Base-by-base conservation (phyloP, 2,888 invertebrate species). In the Idaea biselata region DNA sequence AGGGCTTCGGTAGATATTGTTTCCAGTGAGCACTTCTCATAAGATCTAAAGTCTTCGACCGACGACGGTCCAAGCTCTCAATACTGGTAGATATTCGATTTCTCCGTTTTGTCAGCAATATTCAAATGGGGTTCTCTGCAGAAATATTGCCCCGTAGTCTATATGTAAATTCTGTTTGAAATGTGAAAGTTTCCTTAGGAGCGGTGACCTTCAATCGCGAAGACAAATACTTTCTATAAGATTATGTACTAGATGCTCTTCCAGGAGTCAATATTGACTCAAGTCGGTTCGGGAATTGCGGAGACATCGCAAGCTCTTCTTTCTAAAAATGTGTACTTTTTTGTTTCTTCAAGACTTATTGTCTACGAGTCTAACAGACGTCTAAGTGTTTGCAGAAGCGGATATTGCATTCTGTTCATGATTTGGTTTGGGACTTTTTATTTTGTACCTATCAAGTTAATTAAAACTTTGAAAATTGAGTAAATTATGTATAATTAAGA, bases 171-270 rank as follows among this genome's bases (percentile, higher is more conserved):
- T 83, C 79, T 83, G 82, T 89, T 88, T 86, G 87, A 85, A 85
- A 87, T 82, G 83, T 82, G 84, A 84, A 90, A 89, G 82, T 89
- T 89, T 83, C 83, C 81, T 74, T 79, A 81, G 82, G 85, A 85
- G 81, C 82, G 79, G 79, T 71, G 84, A 82, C 85, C 87, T 86
- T 88, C 87, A 86, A 88, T 88, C 87, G 84, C 73, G 80, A 83
- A 84, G 68, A 88, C 86, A 89, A 89, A 89, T 87, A 89, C 86
- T 88, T 87, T 89, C 88, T 87, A 89, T 88, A 88, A 89, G 89
- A 89, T 89, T 89, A 89, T 87, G 86, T 84, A 86, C 79, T 79
- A 83, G 86, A 86, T 86, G 86, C 86, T 85, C 80, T 82, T 80
- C 74, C 79, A 76, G 72, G 72, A 81, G 87, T 88, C 87, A 89